A percentile compares a stretch with the other conserved stretches of the same genome.
Evolutionary conservation across 1,140 invertebrate species (phyloP).

Genomic region (Drosophila teissieri): DNA sequence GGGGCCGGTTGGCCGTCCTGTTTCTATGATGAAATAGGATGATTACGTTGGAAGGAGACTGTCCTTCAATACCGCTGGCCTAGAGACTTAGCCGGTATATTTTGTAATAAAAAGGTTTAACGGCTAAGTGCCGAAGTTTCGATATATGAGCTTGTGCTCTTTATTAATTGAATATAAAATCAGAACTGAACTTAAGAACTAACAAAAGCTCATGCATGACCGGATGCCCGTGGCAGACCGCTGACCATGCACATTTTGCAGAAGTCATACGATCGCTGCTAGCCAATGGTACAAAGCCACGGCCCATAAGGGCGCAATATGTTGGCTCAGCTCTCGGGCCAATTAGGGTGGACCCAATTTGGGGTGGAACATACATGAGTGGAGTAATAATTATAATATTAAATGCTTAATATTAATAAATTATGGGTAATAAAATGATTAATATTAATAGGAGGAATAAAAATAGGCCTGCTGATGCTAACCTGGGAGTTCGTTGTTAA

Average conservation of each 20-base stretch:
- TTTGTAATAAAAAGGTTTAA: neutral
- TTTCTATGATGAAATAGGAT: neutral
- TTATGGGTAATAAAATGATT: no score
- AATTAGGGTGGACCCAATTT: no score
- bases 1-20: no score
- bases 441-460: no score
- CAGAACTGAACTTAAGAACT: no score
- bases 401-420: neutral
- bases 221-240: neutral
- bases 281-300: conserved; percentile 2
- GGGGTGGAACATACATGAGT: neutral
- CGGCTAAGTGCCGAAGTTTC: neutral
- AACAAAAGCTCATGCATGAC: no score
- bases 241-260: conserved; percentile 4
- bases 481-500: no score
- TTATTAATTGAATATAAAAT: neutral
- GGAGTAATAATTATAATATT: neutral
- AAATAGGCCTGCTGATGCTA: no score
- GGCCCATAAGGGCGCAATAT: neutral
- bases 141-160: neutral
- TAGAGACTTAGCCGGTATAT: neutral
- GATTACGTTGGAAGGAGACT: neutral
- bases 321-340: no score
- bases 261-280: conserved; percentile 3
- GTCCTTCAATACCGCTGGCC: neutral